These are phyloP conservation scores for Panthera leo DNA, from an alignment of 2,113 vertebrate genomes.

Conservation along the genomic window DNA sequence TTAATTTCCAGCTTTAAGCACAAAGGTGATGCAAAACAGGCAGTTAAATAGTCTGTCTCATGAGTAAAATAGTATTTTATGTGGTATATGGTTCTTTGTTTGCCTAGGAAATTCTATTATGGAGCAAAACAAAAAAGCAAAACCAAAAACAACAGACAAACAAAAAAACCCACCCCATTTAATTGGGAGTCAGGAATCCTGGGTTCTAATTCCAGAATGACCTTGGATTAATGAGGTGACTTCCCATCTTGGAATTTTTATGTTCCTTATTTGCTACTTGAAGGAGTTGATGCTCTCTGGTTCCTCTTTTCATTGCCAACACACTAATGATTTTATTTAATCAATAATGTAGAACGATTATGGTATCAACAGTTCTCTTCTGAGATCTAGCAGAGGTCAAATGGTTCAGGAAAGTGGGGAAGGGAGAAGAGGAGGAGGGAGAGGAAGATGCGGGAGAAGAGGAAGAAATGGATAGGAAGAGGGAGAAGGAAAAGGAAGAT, in stretches of 20 bases:
- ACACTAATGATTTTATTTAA: slow-evolving; percentile 33
- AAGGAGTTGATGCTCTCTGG: neutral
- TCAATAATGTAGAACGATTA: neutral
- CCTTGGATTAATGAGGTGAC: slow-evolving; percentile 1
- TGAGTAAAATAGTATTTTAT: neutral
- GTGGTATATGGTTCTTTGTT: slow-evolving; percentile 6
- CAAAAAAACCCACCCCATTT: neutral
- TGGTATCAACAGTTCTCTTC: neutral
- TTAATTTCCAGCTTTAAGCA: neutral
- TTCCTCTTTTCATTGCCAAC: neutral
- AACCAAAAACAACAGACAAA: no score
- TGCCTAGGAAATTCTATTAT: slow-evolving; percentile 13
- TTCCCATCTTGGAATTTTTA: neutral
- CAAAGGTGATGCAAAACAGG: neutral
- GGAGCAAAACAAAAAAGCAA: neutral
- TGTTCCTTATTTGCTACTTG: neutral
- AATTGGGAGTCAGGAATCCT: neutral
- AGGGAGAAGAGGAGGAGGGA: neutral
- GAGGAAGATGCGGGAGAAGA: neutral
- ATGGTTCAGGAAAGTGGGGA: neutral
- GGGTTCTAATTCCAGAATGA: neutral
- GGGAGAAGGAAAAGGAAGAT: neutral
- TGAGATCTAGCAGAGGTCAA: neutral
- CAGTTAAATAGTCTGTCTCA: neutral
- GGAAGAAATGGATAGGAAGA: neutral